Base-by-base conservation (phyloP, 2,888 invertebrate genomes). In the Coelopa pilipes region DNA sequence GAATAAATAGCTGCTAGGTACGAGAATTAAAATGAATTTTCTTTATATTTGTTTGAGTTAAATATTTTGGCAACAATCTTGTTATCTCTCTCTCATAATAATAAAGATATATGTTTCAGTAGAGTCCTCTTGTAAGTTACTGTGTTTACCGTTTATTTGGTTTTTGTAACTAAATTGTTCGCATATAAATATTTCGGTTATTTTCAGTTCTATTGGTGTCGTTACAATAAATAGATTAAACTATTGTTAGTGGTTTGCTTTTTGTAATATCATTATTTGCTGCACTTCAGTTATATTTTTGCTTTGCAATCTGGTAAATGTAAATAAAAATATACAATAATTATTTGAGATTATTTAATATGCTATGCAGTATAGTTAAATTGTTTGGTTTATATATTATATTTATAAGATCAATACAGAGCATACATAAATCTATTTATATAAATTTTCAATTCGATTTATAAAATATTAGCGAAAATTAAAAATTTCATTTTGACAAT, bases 1-100 rank as follows among this genome's bases (percentile, higher is more conserved):
- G 34, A 34, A 34, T 34, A 34, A 34, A 34, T 34, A 34, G 34
- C 2, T 34, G 34, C 34, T 4, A 34, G 34, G 34, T 34, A 34
- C 34, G 34, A 34, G 34, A 34, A 34, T 4, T 34, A 34, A 34
- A 34, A 34, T 34, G 34, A 78, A 78, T 79, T 75, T 67, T 73
- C 74, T 66, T 77, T 73, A 69, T 75, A 72, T 75, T 76, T 73
- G 74, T 78, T 77, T 82, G 79, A 77, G 77, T 79, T 79, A 77
- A 76, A 49, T 77, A 74, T 78, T 81, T 81, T 85, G 83, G 84
- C 84, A 83, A 86, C 86, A 85, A 85, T 86, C 85, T 84, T 86
- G 83, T 85, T 84, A 83, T 86, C 86, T 86, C 86, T 85, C 86
- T 83, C 84, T 34, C 34, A 34, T 34, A 34, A 74, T 78, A 74